Base-by-base conservation (phyloP, 1,140 invertebrate species). In the Globodera rostochiensis region DNA sequence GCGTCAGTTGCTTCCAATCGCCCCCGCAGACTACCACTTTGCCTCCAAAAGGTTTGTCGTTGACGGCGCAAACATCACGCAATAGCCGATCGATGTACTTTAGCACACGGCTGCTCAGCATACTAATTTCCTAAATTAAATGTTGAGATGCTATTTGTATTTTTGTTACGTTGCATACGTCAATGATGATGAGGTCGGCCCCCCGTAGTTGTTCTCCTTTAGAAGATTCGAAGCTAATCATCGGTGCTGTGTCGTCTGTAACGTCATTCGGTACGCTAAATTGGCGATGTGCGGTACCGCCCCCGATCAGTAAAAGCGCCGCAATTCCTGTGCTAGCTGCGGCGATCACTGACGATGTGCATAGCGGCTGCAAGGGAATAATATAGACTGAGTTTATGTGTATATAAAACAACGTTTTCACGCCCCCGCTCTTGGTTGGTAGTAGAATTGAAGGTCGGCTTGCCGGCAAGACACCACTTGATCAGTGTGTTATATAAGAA, bases 1-100 rank as follows among this genome's bases (percentile, higher is more conserved):
- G 87, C 13, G 87, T 60, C 4, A 77, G 83, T 83, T 89, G 88
- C 7, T 84, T 57, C 79, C 87, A 89, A 81, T 90, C 88, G n/a
- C 89, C 86, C 6, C 85, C 84, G 6, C 90, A 64, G 21, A 90
- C 19, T 0, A 88, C 77, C 7, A 83, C 69, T 60, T 82, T 83
- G 21, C 88, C 87, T 25, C 87, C 86, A 79, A 87, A 90, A 70
- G 82, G 87, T 36, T 36, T 36, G 46, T 71, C 25, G 57, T 47
- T 15, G 8, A 45, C 67, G 3, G 73, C 4, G 7, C 57, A 64
- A 7, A 84, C 25, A 11, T 73, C 15, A 57, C 57, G 49, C 7
- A 84, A 60, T 13, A 80, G 36, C 36, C 36, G 1, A 1, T 36
- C 36, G 36, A 25, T 36, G 36, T 36, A 36, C 36, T 36, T 36